Conservation (phyloP, 1,140 invertebrate genomes). For the Maconellicoccus hirsutus region DNA sequence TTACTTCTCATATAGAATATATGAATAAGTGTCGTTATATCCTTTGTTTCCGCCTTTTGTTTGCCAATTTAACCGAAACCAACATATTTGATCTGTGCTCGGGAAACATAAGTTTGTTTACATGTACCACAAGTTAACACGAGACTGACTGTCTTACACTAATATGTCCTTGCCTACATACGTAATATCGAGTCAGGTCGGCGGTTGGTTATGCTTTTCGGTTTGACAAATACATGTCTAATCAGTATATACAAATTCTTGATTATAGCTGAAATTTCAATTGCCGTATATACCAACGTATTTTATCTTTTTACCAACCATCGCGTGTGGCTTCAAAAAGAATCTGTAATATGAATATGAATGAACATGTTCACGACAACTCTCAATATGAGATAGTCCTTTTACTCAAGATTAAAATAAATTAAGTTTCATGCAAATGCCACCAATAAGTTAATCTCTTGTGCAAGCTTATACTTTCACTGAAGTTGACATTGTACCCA, state of each 20-base stretch:
- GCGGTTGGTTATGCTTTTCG: background rate
- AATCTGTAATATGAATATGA: too few relatives aligned
- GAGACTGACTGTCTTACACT: too few relatives aligned
- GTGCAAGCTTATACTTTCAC: background rate
- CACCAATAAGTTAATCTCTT: background rate
- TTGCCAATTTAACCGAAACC: background rate
- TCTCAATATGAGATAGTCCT: too few relatives aligned
- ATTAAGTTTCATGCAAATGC: background rate
- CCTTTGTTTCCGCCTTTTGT: slow-evolving; percentile 2
- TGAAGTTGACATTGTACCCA: background rate
- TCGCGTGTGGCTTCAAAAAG: too few relatives aligned
- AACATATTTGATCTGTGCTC: background rate
- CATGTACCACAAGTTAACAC: too few relatives aligned
- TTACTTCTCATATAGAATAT: background rate
- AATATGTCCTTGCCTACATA: too few relatives aligned
- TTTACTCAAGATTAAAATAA: too few relatives aligned
- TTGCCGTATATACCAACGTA: background rate
- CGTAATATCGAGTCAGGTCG: background rate
- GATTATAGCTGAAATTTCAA: background rate
- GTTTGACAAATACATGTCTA: slow-evolving; percentile 4
- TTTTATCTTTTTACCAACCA: too few relatives aligned
- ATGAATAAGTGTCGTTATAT: slow-evolving; percentile 9
- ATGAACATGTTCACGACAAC: too few relatives aligned
- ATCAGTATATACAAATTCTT: background rate
- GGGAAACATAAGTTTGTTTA: slow-evolving; percentile 4